Percentiles rank a stretch among this genome's conserved stretches.
Conservation (phyloP, 2,888 invertebrate genomes). For the Hypselothyrea guttata region DNA sequence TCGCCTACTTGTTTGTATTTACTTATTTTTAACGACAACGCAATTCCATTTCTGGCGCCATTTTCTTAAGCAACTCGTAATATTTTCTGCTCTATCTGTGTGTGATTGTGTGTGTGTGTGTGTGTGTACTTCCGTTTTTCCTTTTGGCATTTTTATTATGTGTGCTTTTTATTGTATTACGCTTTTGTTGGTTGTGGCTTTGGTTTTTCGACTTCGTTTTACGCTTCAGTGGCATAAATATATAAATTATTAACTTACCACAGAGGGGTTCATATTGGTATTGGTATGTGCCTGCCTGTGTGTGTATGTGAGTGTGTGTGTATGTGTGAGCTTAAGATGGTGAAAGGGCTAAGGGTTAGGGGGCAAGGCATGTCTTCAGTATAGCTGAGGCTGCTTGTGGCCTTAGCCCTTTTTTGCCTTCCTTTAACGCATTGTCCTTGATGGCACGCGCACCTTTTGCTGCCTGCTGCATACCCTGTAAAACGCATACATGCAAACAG, state of each 20-base stretch:
- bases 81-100: constrained; percentile 11
- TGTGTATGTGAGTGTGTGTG: constrained; percentile 7
- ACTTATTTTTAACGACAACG: constrained; percentile 8
- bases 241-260: constrained; percentile 75
- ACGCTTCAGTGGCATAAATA: constrained; percentile 72
- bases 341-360: constrained; percentile 6
- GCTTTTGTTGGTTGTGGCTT: constrained; percentile 67
- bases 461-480: constrained; percentile 11
- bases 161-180: constrained; percentile 72
- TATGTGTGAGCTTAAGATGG: constrained; percentile 5
- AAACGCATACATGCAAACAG: not conserved
- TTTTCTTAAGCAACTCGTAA: constrained; percentile 37
- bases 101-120: constrained; percentile 1
- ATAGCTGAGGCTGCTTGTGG: constrained; percentile 38
- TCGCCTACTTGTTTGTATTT: not conserved
- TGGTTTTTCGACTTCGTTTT: constrained; percentile 72
- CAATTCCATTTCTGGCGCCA: constrained; percentile 48
- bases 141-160: constrained; percentile 61
- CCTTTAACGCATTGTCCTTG: constrained; percentile 41
- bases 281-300: constrained; percentile 6
- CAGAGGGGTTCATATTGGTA: constrained; percentile 37
- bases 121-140: constrained; percentile 8
- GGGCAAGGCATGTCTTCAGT: constrained; percentile 22
- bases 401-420: constrained; percentile 47
- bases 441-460: constrained; percentile 40